These are phyloP conservation scores for Drosophila aldrichi DNA, from an alignment of 2,888 invertebrate species.

Conservation along the genomic window DNA sequence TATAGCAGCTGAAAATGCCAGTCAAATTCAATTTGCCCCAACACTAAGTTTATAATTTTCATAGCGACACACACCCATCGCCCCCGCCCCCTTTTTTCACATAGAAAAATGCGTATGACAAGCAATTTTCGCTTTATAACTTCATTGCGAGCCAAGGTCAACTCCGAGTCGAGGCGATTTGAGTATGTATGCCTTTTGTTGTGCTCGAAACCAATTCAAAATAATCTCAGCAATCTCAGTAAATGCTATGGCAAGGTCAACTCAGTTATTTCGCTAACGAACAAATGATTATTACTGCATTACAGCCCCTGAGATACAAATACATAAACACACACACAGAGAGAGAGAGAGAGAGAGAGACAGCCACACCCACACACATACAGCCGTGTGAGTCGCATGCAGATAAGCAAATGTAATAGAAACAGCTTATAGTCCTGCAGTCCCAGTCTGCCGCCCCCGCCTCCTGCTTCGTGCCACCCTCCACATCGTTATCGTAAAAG, in stretches of 20 bases:
- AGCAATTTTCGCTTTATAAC: conserved; percentile 75
- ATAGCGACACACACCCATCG: conserved; percentile 14
- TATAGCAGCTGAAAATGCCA: conserved; percentile 49
- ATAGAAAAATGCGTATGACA: conserved; percentile 46
- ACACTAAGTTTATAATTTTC: conserved; percentile 68
- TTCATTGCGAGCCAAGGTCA: conserved; percentile 59
- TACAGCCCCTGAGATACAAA: conserved; percentile 34
- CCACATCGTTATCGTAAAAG: conserved; percentile 76
- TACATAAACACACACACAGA: too few species aligned
- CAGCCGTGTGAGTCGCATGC: conserved; percentile 58
- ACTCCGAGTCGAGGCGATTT: background rate
- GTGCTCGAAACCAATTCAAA: conserved; percentile 66
- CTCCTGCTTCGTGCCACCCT: conserved; percentile 3
- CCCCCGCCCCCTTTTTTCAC: too few species aligned
- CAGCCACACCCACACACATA: background rate
- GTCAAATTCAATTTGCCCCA: conserved; percentile 70
- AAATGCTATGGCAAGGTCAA: conserved; percentile 68
- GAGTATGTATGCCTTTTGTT: conserved; percentile 25
- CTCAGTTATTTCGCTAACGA: conserved; percentile 69
- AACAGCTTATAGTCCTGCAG: conserved; percentile 59
- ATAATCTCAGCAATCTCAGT: conserved; percentile 74
- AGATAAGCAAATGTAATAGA: conserved; percentile 78
- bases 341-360: too few species aligned
- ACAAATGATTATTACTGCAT: conserved; percentile 81
- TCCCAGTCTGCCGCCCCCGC: conserved; percentile 1